phyloP scores from a whole-genome alignment of 2,113 vertebrate species.

The Poecile atricapillus region DNA sequence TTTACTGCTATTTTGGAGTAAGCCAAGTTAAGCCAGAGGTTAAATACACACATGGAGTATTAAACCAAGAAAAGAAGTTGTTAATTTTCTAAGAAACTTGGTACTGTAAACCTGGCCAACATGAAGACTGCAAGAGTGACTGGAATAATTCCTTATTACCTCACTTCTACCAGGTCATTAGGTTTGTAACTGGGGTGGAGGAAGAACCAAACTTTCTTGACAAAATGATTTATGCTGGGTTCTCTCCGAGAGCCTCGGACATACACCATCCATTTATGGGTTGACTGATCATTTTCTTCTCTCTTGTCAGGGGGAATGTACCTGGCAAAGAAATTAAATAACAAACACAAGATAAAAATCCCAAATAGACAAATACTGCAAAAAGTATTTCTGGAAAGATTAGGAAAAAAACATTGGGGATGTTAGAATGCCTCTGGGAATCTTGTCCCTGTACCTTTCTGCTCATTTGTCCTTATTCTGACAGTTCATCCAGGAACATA shows the following conservation, averaged over 20 bases:
- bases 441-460: background rate
- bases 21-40: background rate
- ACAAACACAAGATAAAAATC: background rate
- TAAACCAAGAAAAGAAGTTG: background rate
- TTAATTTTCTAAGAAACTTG: background rate
- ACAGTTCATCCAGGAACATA: background rate
- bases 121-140: background rate
- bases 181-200: conserved; percentile 98
- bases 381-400: background rate
- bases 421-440: background rate
- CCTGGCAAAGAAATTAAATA: conserved; percentile 66
- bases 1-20: background rate
- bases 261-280: conserved; percentile 99
- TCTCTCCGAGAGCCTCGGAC: conserved; percentile 93
- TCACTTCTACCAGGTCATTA: conserved; percentile 97
- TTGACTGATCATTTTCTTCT: conserved; percentile 97
- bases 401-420: background rate
- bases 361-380: background rate
- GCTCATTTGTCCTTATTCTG: background rate
- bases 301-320: conserved; percentile 98
- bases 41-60: background rate
- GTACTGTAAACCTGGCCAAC: background rate
- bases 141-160: conserved; percentile 71
- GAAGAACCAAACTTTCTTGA: conserved; percentile 99
- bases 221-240: conserved; percentile 96